These are phyloP conservation scores for Tiliqua scincoides DNA, from an alignment of 2,113 vertebrate species.

Conservation along the genomic window DNA sequence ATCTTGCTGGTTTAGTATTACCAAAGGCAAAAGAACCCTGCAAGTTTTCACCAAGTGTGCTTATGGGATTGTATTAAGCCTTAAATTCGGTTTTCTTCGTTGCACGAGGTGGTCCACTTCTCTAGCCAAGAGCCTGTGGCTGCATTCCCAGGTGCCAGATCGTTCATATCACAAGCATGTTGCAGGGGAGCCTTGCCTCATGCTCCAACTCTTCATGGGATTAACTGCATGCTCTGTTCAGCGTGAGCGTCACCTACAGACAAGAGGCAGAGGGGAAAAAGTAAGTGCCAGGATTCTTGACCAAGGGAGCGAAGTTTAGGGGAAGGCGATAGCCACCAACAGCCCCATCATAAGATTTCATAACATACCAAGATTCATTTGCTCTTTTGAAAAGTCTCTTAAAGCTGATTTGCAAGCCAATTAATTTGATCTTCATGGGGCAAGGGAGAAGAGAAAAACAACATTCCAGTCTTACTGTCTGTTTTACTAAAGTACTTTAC, in stretches of 20 bases:
- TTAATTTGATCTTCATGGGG: neutral
- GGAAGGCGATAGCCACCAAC: conserved; percentile 30
- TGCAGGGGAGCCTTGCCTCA: neutral
- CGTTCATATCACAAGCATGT: conserved; percentile 9
- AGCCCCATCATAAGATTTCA: conserved; percentile 55
- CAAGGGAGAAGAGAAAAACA: neutral
- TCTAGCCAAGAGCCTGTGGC: conserved; percentile 5
- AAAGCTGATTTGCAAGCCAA: conserved; percentile 57
- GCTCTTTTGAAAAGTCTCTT: conserved; percentile 62
- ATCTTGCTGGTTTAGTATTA: conserved; percentile 70
- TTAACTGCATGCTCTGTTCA: neutral
- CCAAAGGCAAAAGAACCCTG: neutral
- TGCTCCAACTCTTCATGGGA: conserved; percentile 47
- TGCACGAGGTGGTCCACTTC: neutral
- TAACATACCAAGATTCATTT: conserved; percentile 37
- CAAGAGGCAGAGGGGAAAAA: conserved; percentile 43
- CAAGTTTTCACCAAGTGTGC: neutral
- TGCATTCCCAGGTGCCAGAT: conserved; percentile 27
- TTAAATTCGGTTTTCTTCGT: conserved; percentile 11
- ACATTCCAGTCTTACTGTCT: neutral
- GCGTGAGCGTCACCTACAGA: conserved; percentile 48
- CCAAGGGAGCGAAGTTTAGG: conserved; percentile 29
- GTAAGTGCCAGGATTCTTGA: conserved; percentile 38
- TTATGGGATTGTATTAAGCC: neutral
- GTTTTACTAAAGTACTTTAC: too few species aligned